Base-by-base conservation (phyloP, 2,888 invertebrate genomes). In the Drosophila putrida region DNA sequence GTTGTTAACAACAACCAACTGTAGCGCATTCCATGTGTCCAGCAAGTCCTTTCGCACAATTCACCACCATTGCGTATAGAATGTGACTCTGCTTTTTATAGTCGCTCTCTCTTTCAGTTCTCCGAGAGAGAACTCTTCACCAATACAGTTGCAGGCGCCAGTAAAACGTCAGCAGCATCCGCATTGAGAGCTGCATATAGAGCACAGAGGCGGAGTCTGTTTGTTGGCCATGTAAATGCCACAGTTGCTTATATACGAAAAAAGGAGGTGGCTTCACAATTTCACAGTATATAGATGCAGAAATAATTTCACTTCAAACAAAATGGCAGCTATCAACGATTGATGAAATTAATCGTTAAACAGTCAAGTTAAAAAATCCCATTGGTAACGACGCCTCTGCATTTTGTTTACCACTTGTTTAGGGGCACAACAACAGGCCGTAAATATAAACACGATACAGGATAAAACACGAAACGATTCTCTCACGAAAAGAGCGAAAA, bases 361-460 rank as follows among this genome's bases (percentile, higher is more conserved):
- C n/a, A 65, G 39, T 80, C 33, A 35, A 47, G 5, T 3, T 39
- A n/a, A 20, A n/a, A 13, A 27, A 47, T 62, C 80, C 89, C 73
- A 41, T 13, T n/a, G 10, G 6, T 50, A 50, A 53, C 72, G 79
- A 77, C 92, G 85, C 83, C 91, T 75, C 92, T 91, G 91, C 53
- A 43, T 60, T 74, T 89, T 92, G 91, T 92, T 92, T 91, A 91
- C 90, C 64, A 80, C 68, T 80, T 90, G 85, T 91, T 90, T 91
- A 90, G 75, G 74, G 63, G 57, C 61, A 46, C 73, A 67, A 64
- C 76, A 86, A 82, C 75, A 75, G 76, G 75, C 80, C 59, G 71
- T 70, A 79, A 78, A 81, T 75, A 81, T 83, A 82, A 82, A 78
- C 73, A 82, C 78, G 85, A 88, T 80, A 81, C 75, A 73, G 80